A percentile compares a stretch with the other conserved stretches of the same genome.
phyloP scores from a whole-genome alignment of 2,888 invertebrate species.

The Artemia sp. region DNA sequence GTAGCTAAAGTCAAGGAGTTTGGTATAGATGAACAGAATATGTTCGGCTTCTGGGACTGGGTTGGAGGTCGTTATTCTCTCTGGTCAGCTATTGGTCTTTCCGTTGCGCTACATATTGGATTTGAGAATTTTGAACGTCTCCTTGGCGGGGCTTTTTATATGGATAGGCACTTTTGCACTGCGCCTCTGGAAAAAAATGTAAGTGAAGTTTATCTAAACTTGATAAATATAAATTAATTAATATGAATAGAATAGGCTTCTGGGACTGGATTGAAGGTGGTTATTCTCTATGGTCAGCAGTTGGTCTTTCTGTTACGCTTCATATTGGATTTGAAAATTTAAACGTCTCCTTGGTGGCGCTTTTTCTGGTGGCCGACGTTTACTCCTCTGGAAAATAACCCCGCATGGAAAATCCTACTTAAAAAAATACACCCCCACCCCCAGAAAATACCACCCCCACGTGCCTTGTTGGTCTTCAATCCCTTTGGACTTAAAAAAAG shows the following conservation, averaged over 20 bases:
- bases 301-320: conserved; percentile 86
- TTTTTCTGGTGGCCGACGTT: conserved; percentile 85
- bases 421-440: no score
- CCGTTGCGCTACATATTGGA: conserved; percentile 81
- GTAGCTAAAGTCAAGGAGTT: conserved; percentile 82
- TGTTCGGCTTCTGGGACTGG: conserved; percentile 99
- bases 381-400: no score
- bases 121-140: conserved; percentile 85
- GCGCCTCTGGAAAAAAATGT: conserved; percentile 83
- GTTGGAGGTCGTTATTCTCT: conserved; percentile 93
- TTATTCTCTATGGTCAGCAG: conserved; percentile 95
- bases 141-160: conserved; percentile 72
- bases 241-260: conserved; percentile 97
- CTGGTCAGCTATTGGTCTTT: conserved; percentile 98
- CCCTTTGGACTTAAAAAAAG: no score
- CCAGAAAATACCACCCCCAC: no score
- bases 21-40: conserved; percentile 89
- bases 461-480: no score
- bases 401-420: no score
- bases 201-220: conserved; percentile 31
- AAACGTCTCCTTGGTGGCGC: conserved; percentile 77
- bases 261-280: conserved; percentile 99
- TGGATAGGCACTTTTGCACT: conserved; percentile 79
- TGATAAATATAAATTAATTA: conserved; percentile 81
- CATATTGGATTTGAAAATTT: conserved; percentile 90